Evolutionary conservation across 2,113 vertebrate genomes (phyloP).

Genomic region (Peromyscus californicus): DNA sequence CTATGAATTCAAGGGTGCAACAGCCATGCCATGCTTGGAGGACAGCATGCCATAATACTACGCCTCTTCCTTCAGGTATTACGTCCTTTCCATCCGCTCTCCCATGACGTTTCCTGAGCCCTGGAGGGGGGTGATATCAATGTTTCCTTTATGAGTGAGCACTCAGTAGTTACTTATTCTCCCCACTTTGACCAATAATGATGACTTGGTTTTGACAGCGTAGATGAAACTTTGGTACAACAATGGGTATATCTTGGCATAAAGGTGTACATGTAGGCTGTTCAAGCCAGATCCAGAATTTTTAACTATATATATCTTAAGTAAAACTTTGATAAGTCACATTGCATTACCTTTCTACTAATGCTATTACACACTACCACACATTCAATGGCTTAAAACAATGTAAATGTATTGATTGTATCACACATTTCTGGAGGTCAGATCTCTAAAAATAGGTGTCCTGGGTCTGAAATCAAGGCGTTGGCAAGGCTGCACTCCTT

Average conservation of each 20-base stretch:
- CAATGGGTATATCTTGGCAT: neutral
- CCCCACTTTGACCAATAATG: no score
- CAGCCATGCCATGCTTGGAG: neutral
- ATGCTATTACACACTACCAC: neutral
- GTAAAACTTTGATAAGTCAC: neutral
- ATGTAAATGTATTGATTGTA: neutral
- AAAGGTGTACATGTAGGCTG: neutral
- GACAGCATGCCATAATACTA: neutral
- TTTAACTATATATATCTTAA: neutral
- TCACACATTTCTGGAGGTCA: neutral
- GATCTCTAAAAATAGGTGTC: neutral
- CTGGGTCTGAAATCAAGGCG: neutral
- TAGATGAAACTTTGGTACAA: neutral
- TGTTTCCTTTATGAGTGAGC: neutral
- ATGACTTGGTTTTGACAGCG: neutral
- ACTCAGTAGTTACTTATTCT: neutral
- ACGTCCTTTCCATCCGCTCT: neutral
- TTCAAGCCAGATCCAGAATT: neutral
- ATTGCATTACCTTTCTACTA: neutral
- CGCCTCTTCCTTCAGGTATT: neutral
- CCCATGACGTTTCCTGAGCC: neutral
- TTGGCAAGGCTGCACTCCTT: no score
- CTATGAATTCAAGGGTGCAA: neutral
- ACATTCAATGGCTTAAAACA: neutral
- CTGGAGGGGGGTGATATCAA: neutral